A percentile compares a stretch with the other conserved stretches of the same genome.
phyloP scores from a whole-genome alignment of 2,113 vertebrate genomes.

The Formicarius rufipectus region DNA sequence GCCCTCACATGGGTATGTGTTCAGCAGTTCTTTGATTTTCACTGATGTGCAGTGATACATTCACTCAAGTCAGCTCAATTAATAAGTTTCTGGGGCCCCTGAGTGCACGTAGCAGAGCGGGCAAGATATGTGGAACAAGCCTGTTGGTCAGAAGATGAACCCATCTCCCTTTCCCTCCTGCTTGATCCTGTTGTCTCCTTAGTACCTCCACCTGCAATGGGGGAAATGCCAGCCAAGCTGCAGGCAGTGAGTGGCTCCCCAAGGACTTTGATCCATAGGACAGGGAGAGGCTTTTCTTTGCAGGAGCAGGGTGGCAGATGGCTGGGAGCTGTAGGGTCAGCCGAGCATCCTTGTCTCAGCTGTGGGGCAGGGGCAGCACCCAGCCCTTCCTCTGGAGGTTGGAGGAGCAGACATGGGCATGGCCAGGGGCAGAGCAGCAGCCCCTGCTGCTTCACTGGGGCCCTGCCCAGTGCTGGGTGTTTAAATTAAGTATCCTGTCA shows the following conservation, averaged over 20 bases:
- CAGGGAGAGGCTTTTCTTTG: neutral
- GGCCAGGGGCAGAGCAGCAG: neutral
- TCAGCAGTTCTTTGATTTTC: neutral
- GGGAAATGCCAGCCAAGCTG: neutral
- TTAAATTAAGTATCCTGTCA: neutral
- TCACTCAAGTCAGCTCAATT: too few relatives aligned
- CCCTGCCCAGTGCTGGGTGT: neutral
- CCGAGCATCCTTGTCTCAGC: neutral
- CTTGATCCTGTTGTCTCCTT: neutral
- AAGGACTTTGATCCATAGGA: neutral
- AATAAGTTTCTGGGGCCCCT: neutral
- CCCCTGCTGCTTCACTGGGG: neutral
- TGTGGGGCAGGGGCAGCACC: neutral
- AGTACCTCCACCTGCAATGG: neutral
- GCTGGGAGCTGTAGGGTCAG: neutral
- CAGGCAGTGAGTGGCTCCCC: neutral
- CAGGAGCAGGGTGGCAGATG: neutral
- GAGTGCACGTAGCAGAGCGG: rapidly evolving
- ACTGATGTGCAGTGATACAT: neutral
- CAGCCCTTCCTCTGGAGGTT: neutral
- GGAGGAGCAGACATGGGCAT: neutral
- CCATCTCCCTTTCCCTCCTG: neutral
- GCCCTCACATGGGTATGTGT: neutral
- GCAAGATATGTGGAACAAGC: neutral
- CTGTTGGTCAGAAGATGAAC: neutral